phyloP scores from a whole-genome alignment of 2,797 vertebrate genomes.

The Arrhamphus sclerolepis region DNA sequence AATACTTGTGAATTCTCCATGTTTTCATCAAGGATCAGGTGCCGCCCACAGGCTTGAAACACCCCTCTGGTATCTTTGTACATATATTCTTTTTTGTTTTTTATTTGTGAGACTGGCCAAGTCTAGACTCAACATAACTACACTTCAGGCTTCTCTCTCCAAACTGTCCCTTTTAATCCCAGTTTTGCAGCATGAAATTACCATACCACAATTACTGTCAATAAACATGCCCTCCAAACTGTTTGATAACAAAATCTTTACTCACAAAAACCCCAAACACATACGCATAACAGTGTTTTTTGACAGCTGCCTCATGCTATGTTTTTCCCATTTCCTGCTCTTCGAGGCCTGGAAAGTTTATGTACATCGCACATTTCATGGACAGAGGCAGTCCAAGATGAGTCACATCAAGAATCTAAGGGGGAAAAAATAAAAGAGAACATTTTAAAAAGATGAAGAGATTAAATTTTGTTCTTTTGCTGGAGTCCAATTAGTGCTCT shows the following conservation, averaged over 20 bases:
- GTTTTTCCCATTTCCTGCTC: constrained; percentile 20
- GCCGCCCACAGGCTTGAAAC: too few species aligned
- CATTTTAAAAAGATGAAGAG: not conserved
- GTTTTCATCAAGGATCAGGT: not conserved
- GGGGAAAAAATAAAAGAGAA: not conserved
- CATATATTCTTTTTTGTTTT: constrained; percentile 18
- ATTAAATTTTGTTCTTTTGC: not conserved
- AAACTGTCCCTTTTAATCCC: constrained; percentile 62
- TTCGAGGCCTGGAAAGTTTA: not conserved
- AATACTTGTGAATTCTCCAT: not conserved
- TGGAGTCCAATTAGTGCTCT: too few species aligned
- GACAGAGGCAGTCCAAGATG: not conserved
- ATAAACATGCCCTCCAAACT: constrained; percentile 60
- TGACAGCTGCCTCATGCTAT: constrained; percentile 7
- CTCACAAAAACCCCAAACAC: constrained; percentile 33
- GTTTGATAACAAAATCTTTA: constrained; percentile 32
- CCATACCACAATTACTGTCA: constrained; percentile 48
- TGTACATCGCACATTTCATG: not conserved
- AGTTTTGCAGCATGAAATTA: constrained; percentile 63
- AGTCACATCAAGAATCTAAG: not conserved
- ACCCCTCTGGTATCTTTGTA: not conserved
- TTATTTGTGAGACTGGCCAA: constrained; percentile 32
- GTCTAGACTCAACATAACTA: constrained; percentile 49
- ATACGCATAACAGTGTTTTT: constrained; percentile 35
- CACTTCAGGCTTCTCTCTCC: constrained; percentile 30